Base-by-base conservation (phyloP, 2,797 vertebrate genomes). In the Gambusia yucatana region DNA sequence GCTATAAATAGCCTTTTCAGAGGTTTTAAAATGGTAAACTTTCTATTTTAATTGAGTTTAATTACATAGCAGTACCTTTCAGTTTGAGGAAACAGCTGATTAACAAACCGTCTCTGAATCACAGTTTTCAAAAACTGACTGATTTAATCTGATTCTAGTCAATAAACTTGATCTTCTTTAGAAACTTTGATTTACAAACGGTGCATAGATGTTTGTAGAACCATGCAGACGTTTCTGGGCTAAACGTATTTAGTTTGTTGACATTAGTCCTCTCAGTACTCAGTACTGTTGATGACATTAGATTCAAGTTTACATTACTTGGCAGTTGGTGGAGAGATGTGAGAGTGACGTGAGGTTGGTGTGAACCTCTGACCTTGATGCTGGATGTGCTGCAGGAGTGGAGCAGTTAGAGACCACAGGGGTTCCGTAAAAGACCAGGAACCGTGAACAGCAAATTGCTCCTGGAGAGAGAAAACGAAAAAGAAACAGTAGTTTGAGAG, bases 391-490 rank as follows among this genome's bases (percentile, higher is more conserved):
- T 61, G n/a, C 28, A 16, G 83, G 81, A 72, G 73, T 36, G 73
- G 48, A 79, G 82, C 83, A 77, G 86, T 82, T 71, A 33, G 71
- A 83, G 83, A 76, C 84, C 81, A 73, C 84, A 72, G 84, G 87
- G 81, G 83, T 74, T 87, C 86, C 59, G 80, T 78, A 82, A 55
- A 84, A 86, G 69, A 84, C 63, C 77, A 74, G 78, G 67, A 81
- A 81, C 72, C 77, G 81, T 84, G 85, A 92, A 86, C 6, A 75
- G 48, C 82, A 87, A 90, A 94, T 92, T 88, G 88, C 87, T 83
- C 82, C 81, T 28, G 75, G 79, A 91, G 87, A 83, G 39, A 25
- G 77, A 84, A 88, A 75, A 89, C 89, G 78, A 90, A 92, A 84
- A 84, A 87, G 76, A 90, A 89, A 71, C 70, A 78, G 75, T 8